These are phyloP conservation scores for Trachelus troglodyta DNA, from an alignment of 2,888 invertebrate species.

Conservation along the genomic window DNA sequence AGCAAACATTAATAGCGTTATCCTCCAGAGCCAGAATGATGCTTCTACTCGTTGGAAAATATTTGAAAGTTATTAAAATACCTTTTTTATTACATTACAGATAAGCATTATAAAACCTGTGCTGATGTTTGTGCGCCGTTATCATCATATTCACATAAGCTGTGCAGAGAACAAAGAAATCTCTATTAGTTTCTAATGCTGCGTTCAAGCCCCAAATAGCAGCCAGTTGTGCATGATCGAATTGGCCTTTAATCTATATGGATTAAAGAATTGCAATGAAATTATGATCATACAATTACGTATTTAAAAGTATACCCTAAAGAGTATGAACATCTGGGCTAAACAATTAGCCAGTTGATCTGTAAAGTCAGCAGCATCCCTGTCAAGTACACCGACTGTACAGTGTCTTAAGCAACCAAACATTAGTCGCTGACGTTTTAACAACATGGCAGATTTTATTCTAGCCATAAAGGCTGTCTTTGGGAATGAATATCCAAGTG, in stretches of 20 bases:
- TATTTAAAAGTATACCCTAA: conserved; percentile 53
- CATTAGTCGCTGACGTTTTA: conserved; percentile 56
- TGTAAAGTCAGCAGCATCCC: conserved; percentile 62
- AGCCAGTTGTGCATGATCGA: conserved; percentile 69
- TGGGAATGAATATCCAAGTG: conserved; percentile 66
- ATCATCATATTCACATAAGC: conserved; percentile 70
- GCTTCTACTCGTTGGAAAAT: conserved; percentile 32
- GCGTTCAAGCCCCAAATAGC: conserved; percentile 71
- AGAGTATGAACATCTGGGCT: conserved; percentile 62
- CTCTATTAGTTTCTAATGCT: conserved; percentile 68
- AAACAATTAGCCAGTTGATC: conserved; percentile 67
- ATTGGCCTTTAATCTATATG: conserved; percentile 52
- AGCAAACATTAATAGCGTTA: conserved; percentile 63
- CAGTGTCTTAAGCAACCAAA: conserved; percentile 50
- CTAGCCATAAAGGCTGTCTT: conserved; percentile 41
- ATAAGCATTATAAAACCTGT: conserved; percentile 34
- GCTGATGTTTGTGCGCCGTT: conserved; percentile 55
- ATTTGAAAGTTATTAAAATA: not conserved
- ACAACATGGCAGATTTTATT: conserved; percentile 44
- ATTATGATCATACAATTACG: conserved; percentile 3
- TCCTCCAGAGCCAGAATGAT: conserved; percentile 61
- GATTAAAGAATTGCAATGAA: not conserved
- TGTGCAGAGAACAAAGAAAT: conserved; percentile 69
- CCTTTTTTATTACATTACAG: no score
- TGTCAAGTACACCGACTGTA: conserved; percentile 47